Evolutionary conservation across 1,140 invertebrate species (phyloP), one percentile per base, ranked within the genome.

Genomic region (Pararge aegeria): DNA sequence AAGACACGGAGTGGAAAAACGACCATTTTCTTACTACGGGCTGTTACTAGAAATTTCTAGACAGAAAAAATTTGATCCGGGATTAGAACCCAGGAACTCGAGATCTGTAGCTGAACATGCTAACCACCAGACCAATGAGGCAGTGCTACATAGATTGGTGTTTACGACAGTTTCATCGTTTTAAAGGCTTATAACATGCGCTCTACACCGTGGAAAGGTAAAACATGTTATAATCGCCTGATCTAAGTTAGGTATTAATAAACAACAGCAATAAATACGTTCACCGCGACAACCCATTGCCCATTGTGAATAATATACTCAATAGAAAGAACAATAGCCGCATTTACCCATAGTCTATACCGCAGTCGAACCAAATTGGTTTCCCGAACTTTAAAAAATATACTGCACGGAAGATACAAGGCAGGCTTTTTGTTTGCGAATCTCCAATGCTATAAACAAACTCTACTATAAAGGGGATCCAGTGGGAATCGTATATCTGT

Each of bases 361-460:
- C 57, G 61, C 54, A 65, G 61, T 55, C 58, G 55, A 61, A 68
- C 62, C 63, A 78, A 75, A 78, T 76, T 72, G 66, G 69, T 80
- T 74, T 74, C 65, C 55, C 58, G 66, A 72, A 75, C 64, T 68
- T 73, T 73, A 76, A 69, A 70, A 68, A 69, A 68, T 64, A 69
- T 59, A 55, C 66, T 58, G 61, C 62, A 55, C 61, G 56, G 68
- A 66, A 67, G 68, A 68, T 67, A 74, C 60, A 65, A 44, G 61
- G 57, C 58, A 40, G 66, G 55, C 62, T 65, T 75, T 73, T 75
- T 74, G 67, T 71, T 73, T 64, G 64, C 56, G 64, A 71, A 75
- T 74, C 68, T 76, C 67, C 61, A 73, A 73, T 75, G 63, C 66
- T 68, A 78, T 80, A 82, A 80, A 78, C 73, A 80, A 75, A 78